Percentiles rank a stretch among this genome's conserved stretches.
These are phyloP conservation scores for Craseonycteris thonglongyai DNA, from an alignment of 2,113 vertebrate genomes.

Conservation along the genomic window DNA sequence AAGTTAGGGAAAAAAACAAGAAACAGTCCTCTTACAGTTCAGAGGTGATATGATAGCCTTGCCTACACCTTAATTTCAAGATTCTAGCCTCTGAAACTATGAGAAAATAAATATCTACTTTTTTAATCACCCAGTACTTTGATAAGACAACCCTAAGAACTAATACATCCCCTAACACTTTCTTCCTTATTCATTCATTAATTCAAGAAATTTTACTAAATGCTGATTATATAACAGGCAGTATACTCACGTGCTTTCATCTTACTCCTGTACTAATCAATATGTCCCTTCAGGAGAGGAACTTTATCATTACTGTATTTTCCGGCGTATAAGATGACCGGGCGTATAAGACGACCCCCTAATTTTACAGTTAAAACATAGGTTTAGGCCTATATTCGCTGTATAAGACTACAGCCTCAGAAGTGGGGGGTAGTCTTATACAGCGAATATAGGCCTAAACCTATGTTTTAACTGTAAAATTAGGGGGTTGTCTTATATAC, in stretches of 20 bases:
- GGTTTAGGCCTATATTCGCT: no score
- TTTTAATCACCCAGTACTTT: not conserved
- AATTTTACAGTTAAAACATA: no score
- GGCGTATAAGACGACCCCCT: no score
- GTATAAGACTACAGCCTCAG: no score
- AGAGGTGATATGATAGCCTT: fast-evolving
- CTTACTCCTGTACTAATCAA: not conserved
- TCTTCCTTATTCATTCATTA: not conserved
- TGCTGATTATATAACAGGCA: not conserved
- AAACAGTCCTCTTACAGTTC: not conserved
- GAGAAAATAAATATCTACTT: not conserved
- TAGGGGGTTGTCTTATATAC: no score
- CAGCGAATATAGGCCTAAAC: no score
- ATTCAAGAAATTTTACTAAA: not conserved
- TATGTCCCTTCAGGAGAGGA: not conserved
- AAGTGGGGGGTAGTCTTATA: no score
- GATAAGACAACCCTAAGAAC: not conserved
- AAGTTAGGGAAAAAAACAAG: not conserved
- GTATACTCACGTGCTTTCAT: not conserved
- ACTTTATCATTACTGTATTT: not conserved
- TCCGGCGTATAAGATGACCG: no score
- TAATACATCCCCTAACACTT: not conserved
- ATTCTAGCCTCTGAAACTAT: not conserved
- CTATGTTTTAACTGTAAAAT: no score
- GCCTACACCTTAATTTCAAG: not conserved